Percentiles rank a stretch among this genome's conserved stretches.
Evolutionary conservation across 2,113 vertebrate species (phyloP).

Genomic region (Tympanuchus pallidicinctus): DNA sequence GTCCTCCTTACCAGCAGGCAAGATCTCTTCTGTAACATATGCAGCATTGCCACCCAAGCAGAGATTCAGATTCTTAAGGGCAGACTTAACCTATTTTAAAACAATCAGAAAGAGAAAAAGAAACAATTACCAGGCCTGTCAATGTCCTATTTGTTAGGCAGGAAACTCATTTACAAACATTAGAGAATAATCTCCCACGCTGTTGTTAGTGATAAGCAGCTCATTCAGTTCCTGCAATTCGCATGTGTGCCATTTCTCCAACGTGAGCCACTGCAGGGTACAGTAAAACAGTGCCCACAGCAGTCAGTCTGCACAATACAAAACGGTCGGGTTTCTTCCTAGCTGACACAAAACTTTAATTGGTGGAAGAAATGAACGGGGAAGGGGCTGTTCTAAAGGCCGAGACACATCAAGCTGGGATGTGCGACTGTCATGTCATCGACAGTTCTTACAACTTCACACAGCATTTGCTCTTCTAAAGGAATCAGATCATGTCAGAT

Average conservation of each 20-base stretch:
- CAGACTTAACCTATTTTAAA: constrained; percentile 14
- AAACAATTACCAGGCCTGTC: background rate
- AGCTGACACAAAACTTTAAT: background rate
- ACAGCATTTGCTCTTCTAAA: background rate
- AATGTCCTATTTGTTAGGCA: background rate
- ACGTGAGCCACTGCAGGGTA: too few relatives aligned
- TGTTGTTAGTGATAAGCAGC: accelerated
- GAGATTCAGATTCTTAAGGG: background rate
- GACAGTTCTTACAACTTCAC: background rate
- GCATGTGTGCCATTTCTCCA: accelerated
- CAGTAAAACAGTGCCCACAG: background rate
- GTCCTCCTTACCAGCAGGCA: background rate
- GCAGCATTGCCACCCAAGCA: background rate
- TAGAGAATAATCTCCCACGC: accelerated
- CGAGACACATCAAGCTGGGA: background rate
- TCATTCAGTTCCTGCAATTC: too few relatives aligned
- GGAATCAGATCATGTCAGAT: background rate
- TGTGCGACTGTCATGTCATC: accelerated
- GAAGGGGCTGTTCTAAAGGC: accelerated
- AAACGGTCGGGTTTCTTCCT: background rate
- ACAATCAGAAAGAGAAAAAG: background rate
- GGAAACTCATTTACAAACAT: accelerated
- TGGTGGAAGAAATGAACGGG: background rate
- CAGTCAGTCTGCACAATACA: background rate
- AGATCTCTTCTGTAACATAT: background rate